Evolutionary conservation across 2,888 invertebrate species (phyloP).

Genomic region (Rhogogaster chlorosoma): DNA sequence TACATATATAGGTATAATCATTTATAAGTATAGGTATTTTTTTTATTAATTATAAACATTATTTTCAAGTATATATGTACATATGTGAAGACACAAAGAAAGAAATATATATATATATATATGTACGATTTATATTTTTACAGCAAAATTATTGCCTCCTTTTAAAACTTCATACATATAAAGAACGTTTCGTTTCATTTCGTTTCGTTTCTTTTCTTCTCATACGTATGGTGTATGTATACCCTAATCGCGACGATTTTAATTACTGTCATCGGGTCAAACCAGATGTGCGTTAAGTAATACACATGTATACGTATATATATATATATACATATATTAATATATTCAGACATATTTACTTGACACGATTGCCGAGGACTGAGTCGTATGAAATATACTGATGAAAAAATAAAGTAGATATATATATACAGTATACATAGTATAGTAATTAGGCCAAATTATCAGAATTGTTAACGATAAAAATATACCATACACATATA

Average conservation of each 20-base stretch:
- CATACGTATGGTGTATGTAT: neutral
- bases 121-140: too few species aligned
- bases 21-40: too few species aligned
- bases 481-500: neutral
- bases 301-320: neutral
- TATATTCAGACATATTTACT: neutral
- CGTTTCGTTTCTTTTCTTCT: too few species aligned
- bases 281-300: neutral
- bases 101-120: too few species aligned
- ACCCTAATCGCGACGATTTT: neutral
- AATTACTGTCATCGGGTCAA: neutral
- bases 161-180: too few species aligned
- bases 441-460: constrained; percentile 13
- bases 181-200: too few species aligned
- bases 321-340: neutral
- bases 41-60: too few species aligned
- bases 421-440: neutral
- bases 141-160: too few species aligned
- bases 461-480: neutral
- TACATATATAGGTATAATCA: neutral
- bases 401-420: neutral
- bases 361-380: constrained; percentile 2
- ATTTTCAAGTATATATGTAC: too few species aligned
- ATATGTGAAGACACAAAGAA: too few species aligned
- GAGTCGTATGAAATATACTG: neutral